phyloP scores from a whole-genome alignment of 1,140 invertebrate species.

The Alviniconcha marisindica region DNA sequence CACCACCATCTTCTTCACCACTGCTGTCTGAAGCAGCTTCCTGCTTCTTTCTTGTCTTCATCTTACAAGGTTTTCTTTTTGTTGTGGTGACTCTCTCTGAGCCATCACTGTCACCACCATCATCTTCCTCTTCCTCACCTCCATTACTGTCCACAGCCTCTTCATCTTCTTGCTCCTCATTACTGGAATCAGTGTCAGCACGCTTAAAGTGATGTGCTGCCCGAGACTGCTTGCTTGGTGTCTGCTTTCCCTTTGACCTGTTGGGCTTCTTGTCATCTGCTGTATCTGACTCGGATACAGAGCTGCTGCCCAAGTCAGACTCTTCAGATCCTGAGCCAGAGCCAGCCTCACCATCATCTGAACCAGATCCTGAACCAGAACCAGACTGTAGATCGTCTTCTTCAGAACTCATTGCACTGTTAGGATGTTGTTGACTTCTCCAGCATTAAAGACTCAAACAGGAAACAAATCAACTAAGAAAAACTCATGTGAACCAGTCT shows the following conservation, averaged over 20 bases:
- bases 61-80: not conserved
- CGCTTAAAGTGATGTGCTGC: not conserved
- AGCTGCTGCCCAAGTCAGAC: not conserved
- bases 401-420: slow-evolving; percentile 33
- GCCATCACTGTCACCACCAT: not conserved
- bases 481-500: too few relatives aligned
- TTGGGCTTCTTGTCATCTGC: not conserved
- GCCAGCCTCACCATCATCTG: not conserved
- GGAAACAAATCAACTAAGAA: too few relatives aligned
- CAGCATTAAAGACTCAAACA: too few relatives aligned
- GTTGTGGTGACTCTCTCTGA: not conserved
- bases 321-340: not conserved
- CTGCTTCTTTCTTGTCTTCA: not conserved
- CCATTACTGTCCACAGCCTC: too few relatives aligned
- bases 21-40: not conserved
- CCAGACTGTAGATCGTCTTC: not conserved
- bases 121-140: not conserved
- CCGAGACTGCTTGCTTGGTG: not conserved
- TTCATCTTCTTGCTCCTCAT: slow-evolving; percentile 19
- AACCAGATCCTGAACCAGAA: not conserved
- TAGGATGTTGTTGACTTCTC: too few relatives aligned
- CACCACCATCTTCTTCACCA: not conserved
- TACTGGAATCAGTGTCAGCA: not conserved
- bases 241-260: not conserved
- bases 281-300: not conserved